These are phyloP conservation scores for Caenorhabditis doughertyi DNA, from an alignment of 2,888 invertebrate genomes.

Conservation along the genomic window DNA sequence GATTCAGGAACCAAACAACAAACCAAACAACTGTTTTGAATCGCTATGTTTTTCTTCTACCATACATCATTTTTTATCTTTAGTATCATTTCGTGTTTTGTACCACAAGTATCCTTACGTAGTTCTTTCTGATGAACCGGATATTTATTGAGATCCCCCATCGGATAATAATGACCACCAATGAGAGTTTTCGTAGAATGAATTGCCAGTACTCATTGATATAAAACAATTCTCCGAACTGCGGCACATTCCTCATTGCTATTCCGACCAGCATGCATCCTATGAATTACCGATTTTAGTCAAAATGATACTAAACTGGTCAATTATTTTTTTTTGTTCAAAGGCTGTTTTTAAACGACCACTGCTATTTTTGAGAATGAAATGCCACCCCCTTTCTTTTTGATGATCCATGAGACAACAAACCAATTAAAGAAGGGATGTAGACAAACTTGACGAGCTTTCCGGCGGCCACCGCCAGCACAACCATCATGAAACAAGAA, in stretches of 20 bases:
- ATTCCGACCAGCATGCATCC: conserved; percentile 68
- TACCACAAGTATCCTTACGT: conserved; percentile 36
- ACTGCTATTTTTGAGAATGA: neutral
- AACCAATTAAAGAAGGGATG: conserved; percentile 63
- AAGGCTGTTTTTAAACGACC: neutral
- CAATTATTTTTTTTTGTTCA: too few species aligned
- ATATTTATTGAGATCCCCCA: conserved; percentile 67
- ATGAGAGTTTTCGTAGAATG: conserved; percentile 59
- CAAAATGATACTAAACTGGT: conserved; percentile 14
- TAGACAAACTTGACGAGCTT: conserved; percentile 60
- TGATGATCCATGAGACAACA: conserved; percentile 11
- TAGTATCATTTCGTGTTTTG: conserved; percentile 1
- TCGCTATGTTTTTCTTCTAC: neutral
- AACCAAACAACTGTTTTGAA: conserved; percentile 12
- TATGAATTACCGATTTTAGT: conserved; percentile 29
- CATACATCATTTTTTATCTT: neutral
- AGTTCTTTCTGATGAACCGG: conserved; percentile 54
- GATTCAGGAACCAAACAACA: conserved; percentile 9
- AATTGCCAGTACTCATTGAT: conserved; percentile 67
- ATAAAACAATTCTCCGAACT: conserved; percentile 57
- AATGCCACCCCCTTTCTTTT: conserved; percentile 20
- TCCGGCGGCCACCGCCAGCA: conserved; percentile 53
- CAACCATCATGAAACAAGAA: conserved; percentile 60
- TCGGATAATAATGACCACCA: conserved; percentile 66
- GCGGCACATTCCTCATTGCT: conserved; percentile 62